Percentiles rank a stretch among this genome's conserved stretches.
Evolutionary conservation across 2,888 invertebrate genomes (phyloP).

Genomic region (Erpobdella octoculata): DNA sequence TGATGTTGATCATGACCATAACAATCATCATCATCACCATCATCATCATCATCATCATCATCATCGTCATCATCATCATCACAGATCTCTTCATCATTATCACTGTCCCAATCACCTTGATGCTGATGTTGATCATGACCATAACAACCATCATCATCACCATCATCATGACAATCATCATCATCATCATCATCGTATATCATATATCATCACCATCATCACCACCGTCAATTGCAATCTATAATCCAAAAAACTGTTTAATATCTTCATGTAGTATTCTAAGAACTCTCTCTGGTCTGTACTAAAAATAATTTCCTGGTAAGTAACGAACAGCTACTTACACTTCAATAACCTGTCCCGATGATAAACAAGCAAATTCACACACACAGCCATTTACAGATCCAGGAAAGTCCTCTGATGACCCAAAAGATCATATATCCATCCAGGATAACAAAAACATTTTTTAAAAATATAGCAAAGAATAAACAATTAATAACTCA

Average conservation of each 20-base stretch:
- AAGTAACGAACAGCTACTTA: too few species aligned
- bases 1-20: not conserved
- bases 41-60: conserved; percentile 29
- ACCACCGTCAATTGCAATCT: not conserved
- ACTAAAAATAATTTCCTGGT: too few species aligned
- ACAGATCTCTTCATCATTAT: conserved; percentile 17
- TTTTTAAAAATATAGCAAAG: not conserved
- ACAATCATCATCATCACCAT: conserved; percentile 21
- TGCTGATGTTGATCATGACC: not conserved
- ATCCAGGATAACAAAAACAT: not conserved
- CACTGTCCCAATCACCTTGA: not conserved
- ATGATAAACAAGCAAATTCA: too few species aligned
- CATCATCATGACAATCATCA: not conserved
- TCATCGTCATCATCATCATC: conserved; percentile 28
- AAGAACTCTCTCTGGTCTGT: too few species aligned
- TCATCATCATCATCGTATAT: not conserved
- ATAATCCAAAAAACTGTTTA: not conserved
- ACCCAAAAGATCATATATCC: too few species aligned
- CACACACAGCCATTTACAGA: too few species aligned
- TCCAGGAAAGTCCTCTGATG: too few species aligned
- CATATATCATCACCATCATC: not conserved
- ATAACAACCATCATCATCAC: conserved; percentile 9
- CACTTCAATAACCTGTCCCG: too few species aligned
- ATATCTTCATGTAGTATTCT: too few species aligned
- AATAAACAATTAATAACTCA: too few species aligned